Percentiles rank a stretch among this genome's conserved stretches.
Evolutionary conservation across 2,797 vertebrate species (phyloP).

Genomic region (Pipistrellus nathusii): DNA sequence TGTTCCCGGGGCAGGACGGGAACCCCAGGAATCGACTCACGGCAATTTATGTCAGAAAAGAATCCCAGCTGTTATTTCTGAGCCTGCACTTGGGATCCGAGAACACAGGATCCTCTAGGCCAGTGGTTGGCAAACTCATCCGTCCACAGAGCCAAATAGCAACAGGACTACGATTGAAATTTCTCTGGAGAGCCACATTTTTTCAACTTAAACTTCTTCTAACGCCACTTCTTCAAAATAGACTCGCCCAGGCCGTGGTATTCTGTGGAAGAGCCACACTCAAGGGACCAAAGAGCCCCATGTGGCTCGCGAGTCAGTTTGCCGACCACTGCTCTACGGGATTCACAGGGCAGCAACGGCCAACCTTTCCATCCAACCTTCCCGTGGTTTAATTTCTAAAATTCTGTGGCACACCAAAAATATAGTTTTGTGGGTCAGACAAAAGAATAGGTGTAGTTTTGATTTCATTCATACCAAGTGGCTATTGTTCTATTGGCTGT

Average conservation of each 20-base stretch:
- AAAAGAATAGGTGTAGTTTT: not conserved
- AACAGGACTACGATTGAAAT: too few species aligned
- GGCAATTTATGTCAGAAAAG: not conserved
- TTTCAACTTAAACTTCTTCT: too few species aligned
- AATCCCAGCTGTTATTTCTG: not conserved
- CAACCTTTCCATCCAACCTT: not conserved
- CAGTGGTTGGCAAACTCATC: too few species aligned
- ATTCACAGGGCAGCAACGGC: fast-evolving
- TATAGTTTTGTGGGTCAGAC: not conserved
- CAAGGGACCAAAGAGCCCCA: too few species aligned
- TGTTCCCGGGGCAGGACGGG: not conserved
- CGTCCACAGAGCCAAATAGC: too few species aligned
- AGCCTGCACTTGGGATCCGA: not conserved
- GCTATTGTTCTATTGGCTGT: not conserved
- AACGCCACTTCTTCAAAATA: too few species aligned
- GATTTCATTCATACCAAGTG: not conserved
- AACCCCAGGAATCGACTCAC: not conserved
- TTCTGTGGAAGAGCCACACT: too few species aligned
- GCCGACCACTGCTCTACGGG: fast-evolving
- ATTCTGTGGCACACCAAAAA: not conserved
- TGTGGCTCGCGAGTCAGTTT: too few species aligned
- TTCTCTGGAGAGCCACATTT: too few species aligned
- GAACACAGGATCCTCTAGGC: not conserved
- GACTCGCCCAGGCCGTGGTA: too few species aligned
- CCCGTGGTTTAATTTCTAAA: too few species aligned